These are phyloP conservation scores for Polydrusus cervinus DNA, from an alignment of 2,888 invertebrate species.

Conservation along the genomic window DNA sequence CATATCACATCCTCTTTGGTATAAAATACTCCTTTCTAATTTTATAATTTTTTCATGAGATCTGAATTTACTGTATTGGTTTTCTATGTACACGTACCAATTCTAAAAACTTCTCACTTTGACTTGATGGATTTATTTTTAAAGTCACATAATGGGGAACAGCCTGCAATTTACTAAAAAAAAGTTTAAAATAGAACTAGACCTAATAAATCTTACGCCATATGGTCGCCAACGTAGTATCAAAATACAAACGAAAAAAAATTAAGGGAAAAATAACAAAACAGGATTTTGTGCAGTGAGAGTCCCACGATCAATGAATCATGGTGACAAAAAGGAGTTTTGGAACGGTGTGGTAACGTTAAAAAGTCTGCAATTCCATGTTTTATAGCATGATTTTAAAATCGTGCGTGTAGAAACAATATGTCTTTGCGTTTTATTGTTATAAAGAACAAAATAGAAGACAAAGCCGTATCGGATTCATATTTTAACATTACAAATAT, in stretches of 20 bases:
- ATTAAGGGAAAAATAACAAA: constrained; percentile 25
- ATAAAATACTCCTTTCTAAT: no score
- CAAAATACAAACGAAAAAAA: constrained; percentile 32
- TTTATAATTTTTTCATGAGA: no score
- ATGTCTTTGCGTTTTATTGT: no score
- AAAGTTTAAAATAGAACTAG: constrained; percentile 20
- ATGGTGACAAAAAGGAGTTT: constrained; percentile 22
- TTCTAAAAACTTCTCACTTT: not conserved
- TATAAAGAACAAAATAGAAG: no score
- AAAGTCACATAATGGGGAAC: constrained; percentile 2
- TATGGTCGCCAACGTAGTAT: constrained; percentile 33
- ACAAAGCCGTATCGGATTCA: no score
- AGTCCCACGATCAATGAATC: constrained; percentile 24
- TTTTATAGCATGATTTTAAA: no score
- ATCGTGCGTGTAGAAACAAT: no score
- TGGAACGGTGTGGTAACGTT: not conserved
- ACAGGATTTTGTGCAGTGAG: constrained; percentile 20
- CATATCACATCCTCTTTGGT: no score
- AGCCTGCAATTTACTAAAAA: constrained; percentile 9
- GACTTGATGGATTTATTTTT: constrained; percentile 2
- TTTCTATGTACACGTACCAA: not conserved
- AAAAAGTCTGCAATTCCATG: not conserved
- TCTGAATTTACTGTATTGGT: no score
- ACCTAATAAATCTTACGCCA: constrained; percentile 41
- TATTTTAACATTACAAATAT: no score